Conservation (phyloP, 2,113 vertebrate species). For the Ptilonorhynchus violaceus region DNA sequence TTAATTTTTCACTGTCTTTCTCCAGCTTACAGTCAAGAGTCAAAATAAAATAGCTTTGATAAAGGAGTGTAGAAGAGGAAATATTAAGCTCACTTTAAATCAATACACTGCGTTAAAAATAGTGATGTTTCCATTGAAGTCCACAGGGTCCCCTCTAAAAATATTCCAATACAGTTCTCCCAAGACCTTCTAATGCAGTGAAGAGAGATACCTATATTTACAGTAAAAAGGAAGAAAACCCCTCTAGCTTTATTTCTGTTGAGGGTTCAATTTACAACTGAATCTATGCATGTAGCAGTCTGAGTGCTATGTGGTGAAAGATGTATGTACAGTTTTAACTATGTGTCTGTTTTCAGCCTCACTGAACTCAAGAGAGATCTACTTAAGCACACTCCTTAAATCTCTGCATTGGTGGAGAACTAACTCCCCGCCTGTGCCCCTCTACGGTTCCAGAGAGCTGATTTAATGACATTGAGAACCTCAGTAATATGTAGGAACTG, state of each 20-base stretch:
- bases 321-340: accelerated
- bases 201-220: not conserved
- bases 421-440: not conserved
- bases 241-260: not conserved
- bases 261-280: not conserved
- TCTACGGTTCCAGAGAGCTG: not conserved
- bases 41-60: not conserved
- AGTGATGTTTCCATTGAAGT: not conserved
- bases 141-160: not conserved
- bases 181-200: not conserved
- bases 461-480: not conserved
- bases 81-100: not conserved
- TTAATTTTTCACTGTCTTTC: not conserved
- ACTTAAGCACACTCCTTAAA: not conserved
- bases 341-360: not conserved
- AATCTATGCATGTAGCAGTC: not conserved
- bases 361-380: not conserved
- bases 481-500: not conserved
- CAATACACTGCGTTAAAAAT: not conserved
- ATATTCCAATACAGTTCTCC: not conserved
- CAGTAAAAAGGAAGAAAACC: not conserved
- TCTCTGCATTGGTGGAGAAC: not conserved
- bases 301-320: not conserved
- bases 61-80: not conserved
- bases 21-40: not conserved